Base-by-base conservation (phyloP, 92 coral and sea anemone genomes). In the Metridium senile region DNA sequence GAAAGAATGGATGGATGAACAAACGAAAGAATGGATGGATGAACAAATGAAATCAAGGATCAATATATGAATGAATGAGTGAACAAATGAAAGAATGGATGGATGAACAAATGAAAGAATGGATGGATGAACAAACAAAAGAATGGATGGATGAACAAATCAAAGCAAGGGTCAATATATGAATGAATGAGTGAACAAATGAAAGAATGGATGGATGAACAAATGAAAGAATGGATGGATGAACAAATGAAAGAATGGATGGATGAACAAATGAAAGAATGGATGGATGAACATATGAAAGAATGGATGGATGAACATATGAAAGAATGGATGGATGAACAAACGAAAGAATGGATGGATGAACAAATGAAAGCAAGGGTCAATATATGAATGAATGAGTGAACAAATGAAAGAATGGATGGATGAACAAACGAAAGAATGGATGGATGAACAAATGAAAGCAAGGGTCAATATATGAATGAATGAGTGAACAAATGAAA, bases 121-220 rank as follows among this genome's bases (percentile, higher is more conserved):
- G 59, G 17, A 16, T 54, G 23, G 21, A 20, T 9, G 13, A 39
- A 39, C 13, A 13, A 39, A 39, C 13, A 13, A 4, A 13, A 6
- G 13, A 39, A 39, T 39, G 49, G 13, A 39, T 39, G 49, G 13
- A 39, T 39, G 13, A 13, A 39, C 13, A 13, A 39, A 13, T 39
- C 8, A 39, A n/a, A n/a, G n/a, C n/a, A n/a, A n/a, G n/a, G n/a
- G n/a, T n/a, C n/a, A n/a, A 10, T 21, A n/a, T 8, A 45, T 20
- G 34, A 21, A 20, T n/a, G 22, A 32, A n/a, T n/a, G n/a, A n/a
- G n/a, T n/a, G n/a, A n/a, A n/a, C n/a, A n/a, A n/a, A n/a, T n/a
- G n/a, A n/a, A n/a, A 47, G 45, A 29, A n/a, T 2, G 26, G n/a
- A 71, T 19, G 51, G 8, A 71, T 43, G 22, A 71, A 71, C n/a